Evolutionary conservation across 2,888 invertebrate genomes (phyloP).

Genomic region (Aleiodes alternator): DNA sequence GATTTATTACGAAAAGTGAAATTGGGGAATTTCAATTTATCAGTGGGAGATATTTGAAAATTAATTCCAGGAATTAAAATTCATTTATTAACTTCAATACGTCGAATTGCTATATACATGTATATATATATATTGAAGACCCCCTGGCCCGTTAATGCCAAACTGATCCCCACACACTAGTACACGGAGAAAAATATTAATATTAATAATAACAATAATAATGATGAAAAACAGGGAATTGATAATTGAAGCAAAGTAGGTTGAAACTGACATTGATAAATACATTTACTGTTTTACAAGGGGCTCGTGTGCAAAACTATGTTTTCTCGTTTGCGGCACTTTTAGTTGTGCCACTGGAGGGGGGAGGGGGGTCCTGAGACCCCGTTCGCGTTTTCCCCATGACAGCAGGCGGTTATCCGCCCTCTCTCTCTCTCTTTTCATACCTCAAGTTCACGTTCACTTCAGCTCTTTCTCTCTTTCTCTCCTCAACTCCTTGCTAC

Average conservation of each 20-base stretch:
- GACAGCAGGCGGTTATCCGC: neutral
- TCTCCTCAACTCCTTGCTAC: conserved; percentile 13
- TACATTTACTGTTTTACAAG: conserved; percentile 7
- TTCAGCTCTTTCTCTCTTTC: neutral
- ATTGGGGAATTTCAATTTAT: conserved; percentile 4
- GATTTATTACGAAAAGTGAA: neutral
- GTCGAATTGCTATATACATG: neutral
- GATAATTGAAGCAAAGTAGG: neutral
- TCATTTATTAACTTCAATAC: conserved; percentile 23
- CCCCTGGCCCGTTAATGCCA: neutral
- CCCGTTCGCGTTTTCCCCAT: neutral
- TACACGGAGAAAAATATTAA: neutral
- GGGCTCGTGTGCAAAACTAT: conserved; percentile 8
- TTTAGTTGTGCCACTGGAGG: neutral
- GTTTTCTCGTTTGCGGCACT: conserved; percentile 10
- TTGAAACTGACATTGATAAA: conserved; percentile 26
- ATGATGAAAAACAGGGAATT: neutral
- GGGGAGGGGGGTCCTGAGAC: too few relatives aligned
- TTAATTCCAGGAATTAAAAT: neutral
- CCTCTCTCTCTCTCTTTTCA: neutral
- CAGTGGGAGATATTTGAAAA: too few relatives aligned
- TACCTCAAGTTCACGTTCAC: neutral
- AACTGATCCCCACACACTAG: neutral
- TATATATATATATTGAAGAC: neutral
- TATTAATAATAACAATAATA: neutral